phyloP scores from a whole-genome alignment of 2,113 vertebrate genomes.

The Nothoprocta perdicaria region DNA sequence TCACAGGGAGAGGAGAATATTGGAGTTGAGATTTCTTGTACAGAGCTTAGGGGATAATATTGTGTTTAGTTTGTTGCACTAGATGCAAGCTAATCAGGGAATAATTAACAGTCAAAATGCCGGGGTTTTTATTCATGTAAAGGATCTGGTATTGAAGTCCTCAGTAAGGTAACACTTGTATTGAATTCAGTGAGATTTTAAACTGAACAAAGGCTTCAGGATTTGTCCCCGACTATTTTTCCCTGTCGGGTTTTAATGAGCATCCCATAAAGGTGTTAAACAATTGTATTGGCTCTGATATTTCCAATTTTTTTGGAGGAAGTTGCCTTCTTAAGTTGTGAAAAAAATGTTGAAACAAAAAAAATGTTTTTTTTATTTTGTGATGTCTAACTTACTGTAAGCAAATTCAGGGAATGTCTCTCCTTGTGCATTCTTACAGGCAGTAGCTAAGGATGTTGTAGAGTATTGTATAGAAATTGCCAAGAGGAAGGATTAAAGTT shows the following conservation, averaged over 20 bases:
- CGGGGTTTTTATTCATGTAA: constrained; percentile 41
- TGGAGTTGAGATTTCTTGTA: constrained; percentile 51
- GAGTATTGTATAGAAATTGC: not conserved
- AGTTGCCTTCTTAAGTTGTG: constrained; percentile 36
- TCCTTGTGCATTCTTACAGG: not conserved
- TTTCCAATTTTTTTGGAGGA: constrained; percentile 28
- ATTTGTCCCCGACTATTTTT: constrained; percentile 42
- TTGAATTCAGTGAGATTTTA: constrained; percentile 34
- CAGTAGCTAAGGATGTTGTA: not conserved
- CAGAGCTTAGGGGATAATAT: constrained; percentile 41
- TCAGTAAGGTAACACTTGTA: constrained; percentile 38
- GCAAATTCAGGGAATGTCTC: constrained; percentile 18
- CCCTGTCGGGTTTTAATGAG: constrained; percentile 50
- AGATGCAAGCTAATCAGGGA: constrained; percentile 57
- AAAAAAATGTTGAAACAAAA: constrained; percentile 17
- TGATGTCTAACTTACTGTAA: constrained; percentile 1
- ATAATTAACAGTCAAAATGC: constrained; percentile 67
- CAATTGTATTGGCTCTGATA: constrained; percentile 48
- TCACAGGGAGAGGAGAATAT: constrained; percentile 59
- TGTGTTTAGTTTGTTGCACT: constrained; percentile 45
- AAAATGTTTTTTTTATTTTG: not conserved
- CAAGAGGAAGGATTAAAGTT: not conserved
- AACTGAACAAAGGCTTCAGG: constrained; percentile 37
- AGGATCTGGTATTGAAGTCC: constrained; percentile 52
- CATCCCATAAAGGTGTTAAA: constrained; percentile 52